These are phyloP conservation scores for Dendroctonus valens DNA, from an alignment of 1,140 invertebrate species.

Conservation along the genomic window DNA sequence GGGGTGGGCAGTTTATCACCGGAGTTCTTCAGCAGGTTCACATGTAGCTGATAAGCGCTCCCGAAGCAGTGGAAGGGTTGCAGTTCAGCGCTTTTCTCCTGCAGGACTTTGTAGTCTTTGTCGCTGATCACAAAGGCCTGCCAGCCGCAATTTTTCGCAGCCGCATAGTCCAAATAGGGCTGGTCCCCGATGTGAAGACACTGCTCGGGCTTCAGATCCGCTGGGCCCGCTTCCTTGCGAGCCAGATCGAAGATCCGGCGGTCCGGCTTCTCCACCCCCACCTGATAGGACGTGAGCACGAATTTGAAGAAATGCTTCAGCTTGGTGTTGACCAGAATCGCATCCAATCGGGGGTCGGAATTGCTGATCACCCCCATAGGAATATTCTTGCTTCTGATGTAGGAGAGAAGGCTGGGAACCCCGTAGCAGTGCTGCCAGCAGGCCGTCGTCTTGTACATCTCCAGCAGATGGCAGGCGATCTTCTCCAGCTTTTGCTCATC, in stretches of 20 bases:
- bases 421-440: slow-evolving; percentile 72
- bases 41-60: slow-evolving; percentile 41
- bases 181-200: slow-evolving; percentile 83
- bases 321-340: slow-evolving; percentile 63
- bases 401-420: slow-evolving; percentile 61
- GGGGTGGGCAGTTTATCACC: slow-evolving; percentile 27
- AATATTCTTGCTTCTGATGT: slow-evolving; percentile 47
- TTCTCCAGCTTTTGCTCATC: slow-evolving; percentile 52
- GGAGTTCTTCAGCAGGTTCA: slow-evolving; percentile 17
- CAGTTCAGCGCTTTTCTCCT: slow-evolving; percentile 41
- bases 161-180: slow-evolving; percentile 71
- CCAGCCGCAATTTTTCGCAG: slow-evolving; percentile 73
- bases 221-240: slow-evolving; percentile 53
- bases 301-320: slow-evolving; percentile 75
- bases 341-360: slow-evolving; percentile 76
- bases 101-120: slow-evolving; percentile 32
- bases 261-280: slow-evolving; percentile 74
- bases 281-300: slow-evolving; percentile 72
- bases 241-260: slow-evolving; percentile 72
- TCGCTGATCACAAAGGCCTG: slow-evolving; percentile 63
- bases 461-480: slow-evolving; percentile 64
- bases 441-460: slow-evolving; percentile 64
- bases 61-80: slow-evolving; percentile 40
- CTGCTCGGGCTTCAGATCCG: slow-evolving; percentile 56
- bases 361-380: slow-evolving; percentile 82